Evolutionary conservation across 2,113 vertebrate species (phyloP).

Genomic region (Nothobranchius kuhntae): DNA sequence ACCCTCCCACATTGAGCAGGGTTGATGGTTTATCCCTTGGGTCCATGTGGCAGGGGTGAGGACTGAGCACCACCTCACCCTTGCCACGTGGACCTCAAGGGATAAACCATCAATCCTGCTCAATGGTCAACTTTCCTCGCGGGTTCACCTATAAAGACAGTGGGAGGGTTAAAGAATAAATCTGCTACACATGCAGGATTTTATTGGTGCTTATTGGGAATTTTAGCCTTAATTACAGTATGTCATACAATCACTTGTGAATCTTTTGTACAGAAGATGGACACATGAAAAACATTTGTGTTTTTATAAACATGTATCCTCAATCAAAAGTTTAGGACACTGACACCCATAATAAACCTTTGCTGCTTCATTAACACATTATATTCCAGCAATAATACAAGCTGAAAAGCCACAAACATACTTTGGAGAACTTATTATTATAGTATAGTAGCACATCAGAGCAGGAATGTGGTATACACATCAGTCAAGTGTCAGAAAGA

Average conservation of each 20-base stretch:
- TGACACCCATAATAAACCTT: background rate
- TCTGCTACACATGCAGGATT: constrained; percentile 11
- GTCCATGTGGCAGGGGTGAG: no score
- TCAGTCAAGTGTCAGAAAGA: constrained; percentile 3
- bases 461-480: constrained; percentile 1
- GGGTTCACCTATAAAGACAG: no score
- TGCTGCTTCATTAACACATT: constrained; percentile 8
- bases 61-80: no score
- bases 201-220: constrained; percentile 44
- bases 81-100: no score
- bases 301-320: background rate
- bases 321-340: background rate
- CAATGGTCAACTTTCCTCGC: no score
- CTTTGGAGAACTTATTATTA: no score
- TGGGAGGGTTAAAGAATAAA: background rate
- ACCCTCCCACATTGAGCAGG: no score
- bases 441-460: no score
- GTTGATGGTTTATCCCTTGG: no score
- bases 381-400: constrained; percentile 39
- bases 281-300: background rate
- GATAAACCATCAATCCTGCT: no score
- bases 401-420: background rate
- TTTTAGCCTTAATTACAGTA: constrained; percentile 44
- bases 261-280: constrained; percentile 26
- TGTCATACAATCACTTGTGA: constrained; percentile 16